Base-by-base conservation (phyloP, 2,797 vertebrate genomes). In the Serranus cabrilla region DNA sequence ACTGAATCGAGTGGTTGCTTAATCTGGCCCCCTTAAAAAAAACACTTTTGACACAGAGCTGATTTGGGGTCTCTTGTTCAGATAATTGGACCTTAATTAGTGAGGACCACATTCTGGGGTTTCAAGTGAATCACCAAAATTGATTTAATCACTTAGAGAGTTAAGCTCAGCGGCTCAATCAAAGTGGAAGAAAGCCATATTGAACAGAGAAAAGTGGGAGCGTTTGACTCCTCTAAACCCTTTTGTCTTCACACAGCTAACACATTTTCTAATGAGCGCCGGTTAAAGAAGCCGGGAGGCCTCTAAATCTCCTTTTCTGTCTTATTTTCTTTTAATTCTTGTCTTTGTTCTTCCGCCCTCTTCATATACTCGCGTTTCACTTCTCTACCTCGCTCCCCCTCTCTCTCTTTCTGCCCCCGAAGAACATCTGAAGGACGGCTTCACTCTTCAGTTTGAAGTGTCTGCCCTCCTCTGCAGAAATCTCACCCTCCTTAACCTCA, bases 131-230 rank as follows among this genome's bases (percentile, higher is more conserved):
- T 82, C 83, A 62, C 40, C 47, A 21, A 77, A 75, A 87, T 80
- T 76, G 66, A 87, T 90, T 83, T 50, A 80, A 84, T 89, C 74
- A 65, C 70, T 80, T 73, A 12, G 70, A 70, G 61, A 74, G 73
- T 74, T 72, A 59, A 82, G 68, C 78, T 79, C 57, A 34, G 83
- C 5, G 21, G 80, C 71, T 85, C 64, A 61, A 27, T 80, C 70
- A 61, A 59, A 80, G 73, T 20, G 50, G 58, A 46, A 62, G 69
- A 52, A 54, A 71, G 47, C 34, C 57, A 17, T 2, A 59, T 43
- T 50, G 50, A 71, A 64, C 37, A 0, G 52, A 43, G 81, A 25
- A 50, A 64, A 74, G 49, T 21, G 62, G 2, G 45, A 79, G 61
- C 69, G 2, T 43, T 43, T 75, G 66, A 67, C 76, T 74, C 63